These are phyloP conservation scores for human DNA, from an alignment of 2,113 vertebrate genomes.

Conservation along the genomic window GRCh38 chr2:222306501-222307000, in stretches of 20 bases:
- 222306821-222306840: rapidly evolving
- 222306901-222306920: rapidly evolving
- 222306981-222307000: too few relatives aligned
- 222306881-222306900: rapidly evolving
- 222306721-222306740: neutral
- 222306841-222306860: neutral
- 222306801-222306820: neutral
- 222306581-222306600: neutral
- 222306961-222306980: neutral
- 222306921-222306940: rapidly evolving
- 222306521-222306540: rapidly evolving
- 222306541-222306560: neutral
- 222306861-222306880: neutral
- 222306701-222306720: rapidly evolving
- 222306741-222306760: neutral
- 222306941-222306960: neutral
- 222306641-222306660: rapidly evolving
- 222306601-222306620: neutral
- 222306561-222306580: too few relatives aligned
- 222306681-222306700: rapidly evolving
- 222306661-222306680: rapidly evolving
- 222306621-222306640: rapidly evolving
- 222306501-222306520: rapidly evolving
- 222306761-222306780: neutral
- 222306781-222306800: rapidly evolving